Evolutionary conservation across 1,140 invertebrate species (phyloP), one percentile per base, ranked within the genome.

Genomic region (Drosophila pachea): DNA sequence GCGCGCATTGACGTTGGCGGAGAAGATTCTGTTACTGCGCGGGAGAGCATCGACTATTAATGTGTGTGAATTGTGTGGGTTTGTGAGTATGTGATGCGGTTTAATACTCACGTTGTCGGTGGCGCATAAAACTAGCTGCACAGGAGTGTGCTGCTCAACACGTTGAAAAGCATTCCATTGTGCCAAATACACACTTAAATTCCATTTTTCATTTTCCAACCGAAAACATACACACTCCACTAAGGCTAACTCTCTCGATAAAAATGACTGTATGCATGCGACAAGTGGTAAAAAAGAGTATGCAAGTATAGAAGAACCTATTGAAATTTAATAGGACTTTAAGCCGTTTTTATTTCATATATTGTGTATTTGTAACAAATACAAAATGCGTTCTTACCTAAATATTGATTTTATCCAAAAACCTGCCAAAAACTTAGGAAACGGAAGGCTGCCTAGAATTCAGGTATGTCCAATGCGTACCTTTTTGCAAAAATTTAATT

Each of bases 201-300:
- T 86, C 81, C 81, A 86, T 86, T 86, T 86, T 86, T 86, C 82
- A 86, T 86, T 74, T 86, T 86, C 81, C 81, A 86, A 86, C 60
- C 70, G 64, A 56, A 69, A 64, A 45, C 54, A 65, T 56, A 31
- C 56, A 73, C 78, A 73, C 78, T 64, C 60, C 72, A 59, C 7
- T 52, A 58, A 73, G 52, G 67, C 68, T 48, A 63, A 65, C 53
- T 35, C 65, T 54, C 49, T 29, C 54, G 36, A 60, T 60, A 54
- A 45, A 67, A 42, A 54, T 54, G 60, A 53, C 22, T 7, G 45
- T 63, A 60, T 79, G 79, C 79, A 84, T 76, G 79, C 79, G 79
- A 84, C 79, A 84, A 84, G 79, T 84, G 79, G 73, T 76, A 16
- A 50, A 68, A 16, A 33, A 35, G 29, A 61, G 60, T 33, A 53